phyloP scores from a whole-genome alignment of 2,888 invertebrate species.

The Beris chalybata region DNA sequence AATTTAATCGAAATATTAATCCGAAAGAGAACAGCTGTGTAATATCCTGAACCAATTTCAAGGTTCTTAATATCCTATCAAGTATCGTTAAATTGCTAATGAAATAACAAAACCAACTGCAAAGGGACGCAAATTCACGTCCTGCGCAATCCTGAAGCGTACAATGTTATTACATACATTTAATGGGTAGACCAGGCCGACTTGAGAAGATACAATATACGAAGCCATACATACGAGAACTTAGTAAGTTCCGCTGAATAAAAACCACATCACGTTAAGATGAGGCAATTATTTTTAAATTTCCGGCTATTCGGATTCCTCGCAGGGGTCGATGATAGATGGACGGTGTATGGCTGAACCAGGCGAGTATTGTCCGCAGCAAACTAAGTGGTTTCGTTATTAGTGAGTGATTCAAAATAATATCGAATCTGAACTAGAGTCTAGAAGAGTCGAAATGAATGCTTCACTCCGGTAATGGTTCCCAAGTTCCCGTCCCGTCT shows the following conservation, averaged over 20 bases:
- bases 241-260: conserved; percentile 3
- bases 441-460: conserved; percentile 6
- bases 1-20: no score
- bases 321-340: conserved; percentile 28
- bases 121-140: conserved; percentile 17
- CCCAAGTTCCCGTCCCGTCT: conserved; percentile 2
- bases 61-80: conserved; percentile 15
- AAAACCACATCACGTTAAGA: conserved; percentile 32
- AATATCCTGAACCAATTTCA: not conserved
- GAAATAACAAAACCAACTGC: conserved; percentile 6
- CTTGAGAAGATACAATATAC: not conserved
- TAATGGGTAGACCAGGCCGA: not conserved
- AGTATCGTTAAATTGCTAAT: conserved; percentile 23
- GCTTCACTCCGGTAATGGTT: conserved; percentile 18
- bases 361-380: conserved; percentile 21
- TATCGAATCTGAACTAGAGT: conserved; percentile 30
- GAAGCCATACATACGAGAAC: not conserved
- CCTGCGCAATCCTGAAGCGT: conserved; percentile 17
- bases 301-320: conserved; percentile 29
- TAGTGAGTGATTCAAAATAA: conserved; percentile 25
- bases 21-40: not conserved
- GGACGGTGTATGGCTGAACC: not conserved
- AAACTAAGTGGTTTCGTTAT: conserved; percentile 10
- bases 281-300: conserved; percentile 33
- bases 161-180: conserved; percentile 12